Evolutionary conservation across 2,888 invertebrate genomes (phyloP), one percentile per base, ranked within the genome.

Genomic region (Rhogogaster chlorosoma): DNA sequence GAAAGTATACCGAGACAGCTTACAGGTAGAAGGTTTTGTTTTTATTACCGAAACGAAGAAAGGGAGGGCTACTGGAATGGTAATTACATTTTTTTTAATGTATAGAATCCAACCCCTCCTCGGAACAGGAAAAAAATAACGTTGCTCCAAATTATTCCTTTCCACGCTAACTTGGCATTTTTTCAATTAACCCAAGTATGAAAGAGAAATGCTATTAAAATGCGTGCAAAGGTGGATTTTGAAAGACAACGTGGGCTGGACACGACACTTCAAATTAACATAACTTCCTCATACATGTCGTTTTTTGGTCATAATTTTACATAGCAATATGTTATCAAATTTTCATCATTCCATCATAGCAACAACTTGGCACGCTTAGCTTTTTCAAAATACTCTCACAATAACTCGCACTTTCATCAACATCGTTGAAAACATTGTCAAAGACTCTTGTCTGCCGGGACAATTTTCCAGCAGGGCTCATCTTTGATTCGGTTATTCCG

Each of bases 221-320:
- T 18, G 32, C 71, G 71, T 36, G 71, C 22, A 42, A 36, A n/a
- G 9, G 36, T 36, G 18, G n/a, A 10, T 42, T 73, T 42, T 73
- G 9, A 15, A 10, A 42, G 0, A 22, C 38, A 38, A 73, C 42
- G 42, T 6, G 9, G n/a, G 42, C 38, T 73, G 18, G 71, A 36
- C 71, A 73, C 71, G 71, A 73, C 36, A 73, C 22, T n/a, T 73
- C 22, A 42, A 73, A 73, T 22, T 9, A 73, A 26, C 15, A 42
- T 22, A n/a, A 73, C 71, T 42, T 22, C 22, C 38, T n/a, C 22
- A 22, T 26, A 73, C 38, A 32, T 7, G 18, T 67, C 18, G 18
- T 18, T 32, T 67, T 32, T 32, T 18, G 7, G 7, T 53, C 1
- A 53, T 53, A n/a, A n/a, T 53, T n/a, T 53, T 53, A n/a, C 53